Base-by-base conservation (phyloP, 2,888 invertebrate genomes). In the Spialia ferax region DNA sequence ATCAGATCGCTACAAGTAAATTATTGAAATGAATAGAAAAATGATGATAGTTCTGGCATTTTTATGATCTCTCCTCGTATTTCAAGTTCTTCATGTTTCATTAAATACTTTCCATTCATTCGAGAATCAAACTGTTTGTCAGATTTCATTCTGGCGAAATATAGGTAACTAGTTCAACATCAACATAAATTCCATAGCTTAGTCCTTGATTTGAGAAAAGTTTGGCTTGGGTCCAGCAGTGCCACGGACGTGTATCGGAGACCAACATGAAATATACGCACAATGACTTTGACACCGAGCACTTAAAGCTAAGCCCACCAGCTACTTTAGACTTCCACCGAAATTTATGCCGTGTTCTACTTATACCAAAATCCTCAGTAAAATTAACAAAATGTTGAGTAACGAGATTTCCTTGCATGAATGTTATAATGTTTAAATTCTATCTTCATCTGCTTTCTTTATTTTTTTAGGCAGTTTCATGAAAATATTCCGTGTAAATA, bases 321-420 rank as follows among this genome's bases (percentile, higher is more conserved):
- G 66, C 67, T 45, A 45, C 55, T 55, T 61, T 61, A 66, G 59
- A 59, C 48, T 65, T 65, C 52, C 60, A 66, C 52, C 23, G 38
- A 56, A 68, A 62, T 48, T 22, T 26, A 50, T 55, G 56, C 55
- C 62, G 55, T 55, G 55, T 55, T 29, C 5, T n/a, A 15, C 13
- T 29, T 32, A 23, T 60, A 11, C 29, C 54, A 38, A 62, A 57
- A 50, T 45, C 54, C 55, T 50, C 45, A 13, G 48, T 68, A 62
- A 55, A 20, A 42, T 60, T 8, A 55, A 63, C 29, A 55, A 66
- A 74, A 77, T 75, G 85, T 86, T 82, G 85, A 85, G 85, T 91
- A 92, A 93, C 93, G 93, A 93, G 93, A 93, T 93, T 93, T 93
- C 88, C 91, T 91, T 91, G 93, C 93, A 93, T 93, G 92, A 90